A percentile compares a stretch with the other conserved stretches of the same genome.
Conservation (phyloP, 1,140 invertebrate genomes). For the Euura saliciscinereae region DNA sequence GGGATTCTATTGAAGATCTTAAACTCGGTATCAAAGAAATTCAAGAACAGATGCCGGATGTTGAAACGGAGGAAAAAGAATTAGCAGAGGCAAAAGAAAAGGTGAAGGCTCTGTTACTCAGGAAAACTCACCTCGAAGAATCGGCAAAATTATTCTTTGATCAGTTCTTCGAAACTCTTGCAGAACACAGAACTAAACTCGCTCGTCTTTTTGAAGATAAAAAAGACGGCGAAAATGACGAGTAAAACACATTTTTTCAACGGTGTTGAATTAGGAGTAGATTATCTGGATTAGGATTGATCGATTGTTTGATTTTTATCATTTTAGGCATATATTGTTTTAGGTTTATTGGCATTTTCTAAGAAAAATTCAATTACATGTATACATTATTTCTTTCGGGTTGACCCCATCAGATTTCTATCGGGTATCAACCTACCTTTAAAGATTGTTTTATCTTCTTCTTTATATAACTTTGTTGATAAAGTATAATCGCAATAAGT, state of each 20-base stretch:
- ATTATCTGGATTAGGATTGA: too few species aligned
- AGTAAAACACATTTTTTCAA: too few species aligned
- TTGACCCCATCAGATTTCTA: too few species aligned
- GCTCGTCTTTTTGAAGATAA: not conserved
- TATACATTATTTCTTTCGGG: not conserved
- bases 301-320: not conserved
- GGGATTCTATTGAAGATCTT: slow-evolving; percentile 34
- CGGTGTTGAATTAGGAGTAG: too few species aligned
- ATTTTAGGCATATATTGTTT: not conserved
- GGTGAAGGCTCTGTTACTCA: slow-evolving; percentile 30
- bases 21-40: slow-evolving; percentile 31
- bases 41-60: slow-evolving; percentile 25
- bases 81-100: slow-evolving; percentile 35
- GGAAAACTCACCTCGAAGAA: slow-evolving; percentile 31
- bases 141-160: slow-evolving; percentile 37
- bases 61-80: slow-evolving; percentile 20
- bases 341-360: not conserved
- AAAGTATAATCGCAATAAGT: not conserved
- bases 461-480: not conserved
- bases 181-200: slow-evolving; percentile 31
- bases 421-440: too few species aligned
- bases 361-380: not conserved
- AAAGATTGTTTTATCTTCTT: not conserved
- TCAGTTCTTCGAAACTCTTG: slow-evolving; percentile 35
- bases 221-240: too few species aligned